Conservation (phyloP, 2,888 invertebrate genomes). For the Lutraria lutraria region DNA sequence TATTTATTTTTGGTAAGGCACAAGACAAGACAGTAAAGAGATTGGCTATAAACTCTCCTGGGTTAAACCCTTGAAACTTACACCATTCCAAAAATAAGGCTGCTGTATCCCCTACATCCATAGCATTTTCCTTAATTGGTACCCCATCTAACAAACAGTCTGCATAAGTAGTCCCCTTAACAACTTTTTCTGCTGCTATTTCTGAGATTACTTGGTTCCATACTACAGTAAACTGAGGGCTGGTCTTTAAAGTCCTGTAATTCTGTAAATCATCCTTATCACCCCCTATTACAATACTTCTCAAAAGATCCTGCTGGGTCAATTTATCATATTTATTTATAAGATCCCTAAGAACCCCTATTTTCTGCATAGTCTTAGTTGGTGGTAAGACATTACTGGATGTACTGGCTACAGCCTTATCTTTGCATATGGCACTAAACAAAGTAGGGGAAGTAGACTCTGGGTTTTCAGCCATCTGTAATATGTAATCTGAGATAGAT, state of each 20-base stretch:
- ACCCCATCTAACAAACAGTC: background rate
- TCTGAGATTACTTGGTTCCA: background rate
- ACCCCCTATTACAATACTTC: too few relatives aligned
- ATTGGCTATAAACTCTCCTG: background rate
- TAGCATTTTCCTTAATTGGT: too few relatives aligned
- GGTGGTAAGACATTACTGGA: too few relatives aligned
- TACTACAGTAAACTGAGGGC: conserved; percentile 14
- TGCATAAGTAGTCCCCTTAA: background rate
- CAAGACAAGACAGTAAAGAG: background rate
- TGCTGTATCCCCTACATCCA: conserved; percentile 13
- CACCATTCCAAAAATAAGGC: conserved; percentile 29
- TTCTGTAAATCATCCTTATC: too few relatives aligned
- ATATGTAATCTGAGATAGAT: background rate
- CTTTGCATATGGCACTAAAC: too few relatives aligned
- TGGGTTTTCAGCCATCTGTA: too few relatives aligned
- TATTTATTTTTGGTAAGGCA: conserved; percentile 25
- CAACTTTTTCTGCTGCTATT: background rate
- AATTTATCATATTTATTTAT: too few relatives aligned
- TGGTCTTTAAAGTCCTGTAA: background rate
- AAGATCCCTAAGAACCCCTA: too few relatives aligned
- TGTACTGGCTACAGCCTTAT: too few relatives aligned
- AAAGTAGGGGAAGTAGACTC: background rate
- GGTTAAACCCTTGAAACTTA: background rate
- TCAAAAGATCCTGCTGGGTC: too few relatives aligned
- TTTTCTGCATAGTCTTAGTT: too few relatives aligned